Evolutionary conservation across 2,113 vertebrate genomes (phyloP), one percentile per base, ranked within the genome.

Genomic region (Zosterops lateralis): DNA sequence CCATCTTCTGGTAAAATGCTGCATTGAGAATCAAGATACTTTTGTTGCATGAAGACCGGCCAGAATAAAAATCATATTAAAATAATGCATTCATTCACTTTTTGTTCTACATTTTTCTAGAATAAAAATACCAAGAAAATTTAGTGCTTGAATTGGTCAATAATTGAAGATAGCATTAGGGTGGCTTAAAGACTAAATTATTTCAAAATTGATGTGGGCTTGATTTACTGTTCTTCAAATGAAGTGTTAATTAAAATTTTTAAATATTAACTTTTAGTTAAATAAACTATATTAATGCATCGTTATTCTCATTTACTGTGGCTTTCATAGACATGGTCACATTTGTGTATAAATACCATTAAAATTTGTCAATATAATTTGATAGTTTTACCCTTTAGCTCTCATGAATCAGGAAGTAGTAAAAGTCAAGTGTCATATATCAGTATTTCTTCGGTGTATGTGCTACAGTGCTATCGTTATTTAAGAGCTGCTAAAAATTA

Each of bases 201-300:
- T 70, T 79, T 83, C 61, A 86, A 90, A 84, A 83, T 61, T 26
- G 0, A 61, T 74, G 20, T 77, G 26, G 18, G 9, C 56, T 76
- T 89, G 31, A 85, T 65, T 58, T 51, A 56, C 5, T 94, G 24
- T 16, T 92, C 91, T 91, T 81, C 42, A 93, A 53, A 25, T 34
- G 45, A 91, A 82, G 17, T 56, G 31, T 36, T 94, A 90, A 95
- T 86, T 93, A 45, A 84, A 89, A 61, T 10, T 16, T 22, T 65
- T 15, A 93, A 86, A 42, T 57, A 80, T 44, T 82, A 73, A 57
- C 22, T 89, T 94, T 76, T 70, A 72, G 91, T 95, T 88, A 83
- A 77, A 68, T 47, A 14, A 4, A 58, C 4, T 36, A 34, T 62
- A 72, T 74, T 77, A 53, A 70, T 48, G 31, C 73, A 87, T 14